These are phyloP conservation scores for Kryptolebias ocellatus DNA, from an alignment of 2,797 vertebrate genomes.

Conservation along the genomic window DNA sequence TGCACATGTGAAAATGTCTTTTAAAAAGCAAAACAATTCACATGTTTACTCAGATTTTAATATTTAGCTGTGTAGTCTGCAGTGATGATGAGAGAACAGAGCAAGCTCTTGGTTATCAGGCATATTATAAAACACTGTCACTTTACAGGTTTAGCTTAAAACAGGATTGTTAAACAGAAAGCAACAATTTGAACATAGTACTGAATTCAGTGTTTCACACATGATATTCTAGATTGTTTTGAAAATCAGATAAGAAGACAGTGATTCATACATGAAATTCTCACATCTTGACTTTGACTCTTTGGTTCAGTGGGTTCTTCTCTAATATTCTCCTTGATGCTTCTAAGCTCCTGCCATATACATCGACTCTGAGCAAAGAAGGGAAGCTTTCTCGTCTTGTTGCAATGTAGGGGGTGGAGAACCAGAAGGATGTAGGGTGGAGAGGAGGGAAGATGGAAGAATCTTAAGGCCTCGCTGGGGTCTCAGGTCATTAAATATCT, in stretches of 20 bases:
- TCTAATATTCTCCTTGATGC: constrained; percentile 70
- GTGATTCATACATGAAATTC: constrained; percentile 26
- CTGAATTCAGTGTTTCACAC: neutral
- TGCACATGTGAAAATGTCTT: neutral
- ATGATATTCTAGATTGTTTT: constrained; percentile 5
- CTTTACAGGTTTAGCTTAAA: neutral
- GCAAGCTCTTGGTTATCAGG: neutral
- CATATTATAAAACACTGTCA: neutral
- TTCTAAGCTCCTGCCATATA: constrained; percentile 46
- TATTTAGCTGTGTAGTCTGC: neutral
- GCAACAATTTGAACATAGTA: neutral
- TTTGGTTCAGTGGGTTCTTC: constrained; percentile 20
- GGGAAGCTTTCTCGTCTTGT: constrained; percentile 53
- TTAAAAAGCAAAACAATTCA: neutral
- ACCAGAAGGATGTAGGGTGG: constrained; percentile 59
- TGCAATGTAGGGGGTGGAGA: constrained; percentile 61
- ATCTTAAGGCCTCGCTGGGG: constrained; percentile 58
- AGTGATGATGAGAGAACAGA: neutral
- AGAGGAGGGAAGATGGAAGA: constrained; percentile 26
- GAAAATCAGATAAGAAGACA: constrained; percentile 23
- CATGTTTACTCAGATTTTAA: neutral
- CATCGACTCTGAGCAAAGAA: constrained; percentile 57
- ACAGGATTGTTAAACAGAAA: neutral
- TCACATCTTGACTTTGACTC: constrained; percentile 26
- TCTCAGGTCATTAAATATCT: constrained; percentile 84